Conservation (phyloP, 1,140 invertebrate genomes). For the Drosophila subobscura region DNA sequence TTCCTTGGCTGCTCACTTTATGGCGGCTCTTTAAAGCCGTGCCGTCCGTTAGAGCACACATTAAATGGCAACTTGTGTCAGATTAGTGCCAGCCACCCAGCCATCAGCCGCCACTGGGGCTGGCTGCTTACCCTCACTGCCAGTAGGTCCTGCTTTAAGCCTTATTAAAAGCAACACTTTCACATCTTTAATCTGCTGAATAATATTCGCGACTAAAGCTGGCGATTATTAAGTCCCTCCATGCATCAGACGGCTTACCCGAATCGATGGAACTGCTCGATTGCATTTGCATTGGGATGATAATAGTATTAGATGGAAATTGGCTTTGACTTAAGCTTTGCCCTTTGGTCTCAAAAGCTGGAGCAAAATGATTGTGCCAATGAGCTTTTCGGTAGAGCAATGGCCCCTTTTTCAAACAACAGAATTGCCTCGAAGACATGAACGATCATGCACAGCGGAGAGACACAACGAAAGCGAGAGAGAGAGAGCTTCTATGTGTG, state of each 20-base stretch:
- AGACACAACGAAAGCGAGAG: no score
- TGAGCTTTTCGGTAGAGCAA: neutral
- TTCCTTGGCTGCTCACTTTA: conserved; percentile 42
- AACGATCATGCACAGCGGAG: no score
- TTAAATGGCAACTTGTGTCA: conserved; percentile 61
- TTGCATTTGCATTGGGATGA: conserved; percentile 58
- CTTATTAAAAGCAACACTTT: conserved; percentile 2
- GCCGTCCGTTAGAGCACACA: conserved; percentile 19
- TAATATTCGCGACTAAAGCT: neutral
- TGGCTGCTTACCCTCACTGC: no score
- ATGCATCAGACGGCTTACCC: no score
- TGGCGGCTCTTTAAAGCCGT: conserved; percentile 63
- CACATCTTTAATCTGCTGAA: no score
- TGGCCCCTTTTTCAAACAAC: neutral
- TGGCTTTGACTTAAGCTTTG: conserved; percentile 13
- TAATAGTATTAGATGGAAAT: conserved; percentile 33
- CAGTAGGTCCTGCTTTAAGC: neutral
- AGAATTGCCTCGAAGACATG: conserved; percentile 5
- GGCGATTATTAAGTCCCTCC: neutral
- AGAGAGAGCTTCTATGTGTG: no score
- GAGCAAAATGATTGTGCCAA: conserved; percentile 19
- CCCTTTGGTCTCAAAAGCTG: conserved; percentile 3
- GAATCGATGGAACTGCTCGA: neutral
- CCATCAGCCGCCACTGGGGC: no score
- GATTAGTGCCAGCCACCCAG: conserved; percentile 27